Evolutionary conservation across 2,797 vertebrate species (phyloP).

Genomic region (Mustela erminea): DNA sequence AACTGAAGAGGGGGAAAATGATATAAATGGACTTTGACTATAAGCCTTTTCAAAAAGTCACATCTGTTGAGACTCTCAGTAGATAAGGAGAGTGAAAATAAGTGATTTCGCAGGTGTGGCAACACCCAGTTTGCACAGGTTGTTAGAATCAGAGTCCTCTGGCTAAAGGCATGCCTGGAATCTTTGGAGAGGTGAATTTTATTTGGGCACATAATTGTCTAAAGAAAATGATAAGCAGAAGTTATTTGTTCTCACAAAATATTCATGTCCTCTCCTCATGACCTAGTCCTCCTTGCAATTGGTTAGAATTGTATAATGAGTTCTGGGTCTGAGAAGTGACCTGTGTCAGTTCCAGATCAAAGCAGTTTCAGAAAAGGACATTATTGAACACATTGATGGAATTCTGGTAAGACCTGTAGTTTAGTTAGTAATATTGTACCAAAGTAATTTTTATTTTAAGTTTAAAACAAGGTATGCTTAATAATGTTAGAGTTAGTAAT

Average conservation of each 20-base stretch:
- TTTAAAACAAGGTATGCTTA: not conserved
- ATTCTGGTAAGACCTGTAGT: not conserved
- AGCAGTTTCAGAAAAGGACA: not conserved
- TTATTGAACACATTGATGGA: not conserved
- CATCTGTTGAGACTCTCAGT: not conserved
- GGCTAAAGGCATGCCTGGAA: not conserved
- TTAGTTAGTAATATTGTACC: not conserved
- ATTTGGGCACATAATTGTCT: not conserved
- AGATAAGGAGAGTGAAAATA: not conserved
- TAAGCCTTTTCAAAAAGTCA: not conserved
- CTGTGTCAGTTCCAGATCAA: not conserved
- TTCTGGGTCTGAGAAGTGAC: not conserved
- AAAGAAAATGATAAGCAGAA: not conserved
- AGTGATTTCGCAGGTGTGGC: rapidly evolving
- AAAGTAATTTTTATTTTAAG: not conserved
- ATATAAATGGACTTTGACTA: not conserved
- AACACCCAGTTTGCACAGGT: not conserved
- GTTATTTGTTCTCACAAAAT: not conserved
- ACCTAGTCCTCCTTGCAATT: not conserved
- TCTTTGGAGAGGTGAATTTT: not conserved
- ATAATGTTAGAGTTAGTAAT: not conserved
- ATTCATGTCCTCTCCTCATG: not conserved
- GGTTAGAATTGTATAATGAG: not conserved
- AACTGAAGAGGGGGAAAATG: not conserved
- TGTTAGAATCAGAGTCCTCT: not conserved